Base-by-base conservation (phyloP, 2,113 vertebrate genomes). In the Corythoichthys haematopterus region DNA sequence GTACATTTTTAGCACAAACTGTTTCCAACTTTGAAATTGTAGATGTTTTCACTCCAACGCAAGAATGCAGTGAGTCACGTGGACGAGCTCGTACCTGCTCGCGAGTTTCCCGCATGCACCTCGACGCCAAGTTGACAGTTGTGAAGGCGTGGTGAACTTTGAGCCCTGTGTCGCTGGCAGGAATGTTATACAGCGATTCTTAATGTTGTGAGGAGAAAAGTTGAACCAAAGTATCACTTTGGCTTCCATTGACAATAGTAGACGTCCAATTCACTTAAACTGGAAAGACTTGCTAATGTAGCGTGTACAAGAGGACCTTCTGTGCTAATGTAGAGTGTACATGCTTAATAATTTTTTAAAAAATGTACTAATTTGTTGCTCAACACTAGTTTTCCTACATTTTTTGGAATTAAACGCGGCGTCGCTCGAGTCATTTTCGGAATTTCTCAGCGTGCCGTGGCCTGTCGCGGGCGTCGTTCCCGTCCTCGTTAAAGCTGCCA, bases 31-130 rank as follows among this genome's bases (percentile, higher is more conserved):
- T 28, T 28, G 20, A 28, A 28, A 28, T 28, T 28, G 20, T 28
- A 28, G 20, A 28, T 28, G 20, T 28, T 28, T 28, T 28, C 20
- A 28, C 20, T 28, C 20, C 20, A 28, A 28, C 20, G 48, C 61
- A 66, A 45, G 62, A 66, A 68, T 57, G 56, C 16, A 13, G 16
- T 72, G 75, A 80, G 53, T 50, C 47, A 50, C 14, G 15, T 0
- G 53, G 7, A 71, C 80, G 66, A 50, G 80, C 63, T 68, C 38
- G 0, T 64, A 83, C 83, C 75, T 80, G 79, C 52, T 40, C 20
- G 2, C 13, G 0, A 14, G 7, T 57, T 56, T 48, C 36, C 52
- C 71, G 4, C 47, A 13, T 8, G 40, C 51, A 0, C 10, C 7
- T 1, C 75, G 52, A 48, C 43, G 2, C 20, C 10, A 16, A 15